Evolutionary conservation across 37 sponge, comb jelly and placozoan genomes (phyloP).

Genomic region (Spongilla lacustris): DNA sequence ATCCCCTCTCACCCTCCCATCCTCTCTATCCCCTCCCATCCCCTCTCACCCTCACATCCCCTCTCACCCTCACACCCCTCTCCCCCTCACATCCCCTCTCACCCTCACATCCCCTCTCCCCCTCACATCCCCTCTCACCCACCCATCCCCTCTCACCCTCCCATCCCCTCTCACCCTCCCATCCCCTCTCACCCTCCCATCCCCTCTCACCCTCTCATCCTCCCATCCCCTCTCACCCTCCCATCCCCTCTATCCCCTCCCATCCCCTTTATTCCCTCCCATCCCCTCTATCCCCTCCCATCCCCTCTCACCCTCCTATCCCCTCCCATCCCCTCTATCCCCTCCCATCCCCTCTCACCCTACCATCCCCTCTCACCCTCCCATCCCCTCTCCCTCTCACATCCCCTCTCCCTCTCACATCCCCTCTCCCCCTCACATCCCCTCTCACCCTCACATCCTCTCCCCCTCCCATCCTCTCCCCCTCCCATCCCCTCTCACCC

Average conservation of each 20-base stretch:
- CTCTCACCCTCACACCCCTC: not conserved
- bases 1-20: too few relatives aligned
- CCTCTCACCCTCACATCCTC: not conserved
- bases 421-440: slow-evolving; percentile 1
- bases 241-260: not conserved
- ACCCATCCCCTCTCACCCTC: not conserved
- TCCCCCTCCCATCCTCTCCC: too few relatives aligned
- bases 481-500: too few relatives aligned
- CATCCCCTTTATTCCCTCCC: not conserved
- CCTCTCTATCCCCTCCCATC: too few relatives aligned
- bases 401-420: slow-evolving; percentile 1
- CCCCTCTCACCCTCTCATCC: not conserved
- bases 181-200: not conserved
- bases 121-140: not conserved
- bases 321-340: not conserved
- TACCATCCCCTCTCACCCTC: not conserved
- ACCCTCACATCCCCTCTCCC: slow-evolving; percentile 2
- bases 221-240: not conserved
- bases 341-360: not conserved
- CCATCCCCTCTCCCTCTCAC: not conserved
- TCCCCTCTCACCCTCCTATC: not conserved
- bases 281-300: not conserved
- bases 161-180: not conserved
- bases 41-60: too few relatives aligned
- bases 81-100: not conserved